These are phyloP conservation scores for Sthenelais limicola DNA, from an alignment of 2,888 invertebrate genomes.

Conservation along the genomic window DNA sequence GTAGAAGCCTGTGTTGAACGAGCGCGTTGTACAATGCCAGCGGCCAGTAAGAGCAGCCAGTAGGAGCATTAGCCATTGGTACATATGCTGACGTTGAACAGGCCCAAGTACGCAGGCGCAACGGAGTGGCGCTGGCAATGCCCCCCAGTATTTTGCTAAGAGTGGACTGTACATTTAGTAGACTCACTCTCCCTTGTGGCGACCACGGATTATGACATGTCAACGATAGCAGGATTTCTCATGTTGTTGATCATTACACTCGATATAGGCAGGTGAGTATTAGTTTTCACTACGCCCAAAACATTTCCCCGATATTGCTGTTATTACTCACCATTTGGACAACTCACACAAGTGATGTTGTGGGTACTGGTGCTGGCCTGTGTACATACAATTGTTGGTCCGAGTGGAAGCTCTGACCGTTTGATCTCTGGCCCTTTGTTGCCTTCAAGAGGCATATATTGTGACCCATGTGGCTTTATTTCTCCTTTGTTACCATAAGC, in stretches of 20 bases:
- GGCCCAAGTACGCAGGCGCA: conserved; percentile 17
- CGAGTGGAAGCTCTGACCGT: no score
- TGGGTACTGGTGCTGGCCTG: no score
- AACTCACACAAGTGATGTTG: no score
- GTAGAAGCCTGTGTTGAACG: no score
- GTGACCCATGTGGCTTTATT: no score
- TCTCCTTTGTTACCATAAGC: no score
- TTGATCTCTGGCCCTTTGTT: no score
- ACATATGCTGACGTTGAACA: conserved; percentile 36
- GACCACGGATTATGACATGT: conserved; percentile 37
- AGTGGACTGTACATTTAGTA: neutral
- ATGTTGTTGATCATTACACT: conserved; percentile 33
- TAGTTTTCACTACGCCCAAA: neutral
- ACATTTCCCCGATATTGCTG: no score
- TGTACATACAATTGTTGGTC: no score
- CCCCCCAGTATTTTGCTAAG: conserved; percentile 22
- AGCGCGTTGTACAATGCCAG: conserved; percentile 1
- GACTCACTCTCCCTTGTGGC: conserved; percentile 18
- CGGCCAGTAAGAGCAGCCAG: neutral
- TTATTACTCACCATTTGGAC: no score
- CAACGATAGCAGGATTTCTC: conserved; percentile 36
- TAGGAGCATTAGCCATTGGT: conserved; percentile 32
- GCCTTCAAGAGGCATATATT: no score
- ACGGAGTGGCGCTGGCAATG: conserved; percentile 19
- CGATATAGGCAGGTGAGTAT: conserved; percentile 36